These are phyloP conservation scores for Phrynocephalus guinanensis DNA, from an alignment of 2,797 vertebrate species.

Conservation along the genomic window DNA sequence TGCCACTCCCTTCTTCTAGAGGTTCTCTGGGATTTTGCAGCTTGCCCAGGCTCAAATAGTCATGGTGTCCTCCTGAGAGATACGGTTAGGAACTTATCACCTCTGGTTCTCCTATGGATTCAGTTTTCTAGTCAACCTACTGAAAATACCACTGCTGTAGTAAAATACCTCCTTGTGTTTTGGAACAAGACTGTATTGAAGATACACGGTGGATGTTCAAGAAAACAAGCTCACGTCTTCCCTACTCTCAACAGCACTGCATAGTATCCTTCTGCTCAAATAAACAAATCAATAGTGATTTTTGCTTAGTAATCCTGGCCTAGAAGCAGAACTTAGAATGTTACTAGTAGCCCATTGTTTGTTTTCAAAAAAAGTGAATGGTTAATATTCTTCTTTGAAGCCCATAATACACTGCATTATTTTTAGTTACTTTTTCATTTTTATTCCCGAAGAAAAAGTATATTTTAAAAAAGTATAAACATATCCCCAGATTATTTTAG, in stretches of 20 bases:
- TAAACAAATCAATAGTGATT: neutral
- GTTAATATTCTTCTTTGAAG: neutral
- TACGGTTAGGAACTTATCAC: too few relatives aligned
- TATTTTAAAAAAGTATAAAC: neutral
- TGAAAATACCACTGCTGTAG: neutral
- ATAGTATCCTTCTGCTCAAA: neutral
- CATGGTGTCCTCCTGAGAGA: too few relatives aligned
- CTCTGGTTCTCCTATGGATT: too few relatives aligned
- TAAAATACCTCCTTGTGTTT: neutral
- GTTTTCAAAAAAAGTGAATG: neutral
- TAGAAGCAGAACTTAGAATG: neutral
- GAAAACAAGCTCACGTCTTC: neutral
- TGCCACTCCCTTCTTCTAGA: too few relatives aligned
- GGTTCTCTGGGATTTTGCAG: too few relatives aligned
- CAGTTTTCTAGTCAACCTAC: too few relatives aligned
- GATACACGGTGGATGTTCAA: neutral
- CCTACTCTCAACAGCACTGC: neutral
- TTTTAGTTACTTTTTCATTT: neutral
- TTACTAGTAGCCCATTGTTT: neutral
- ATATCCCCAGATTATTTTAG: neutral
- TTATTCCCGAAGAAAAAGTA: neutral
- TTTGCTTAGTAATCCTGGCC: neutral
- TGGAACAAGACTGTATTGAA: neutral
- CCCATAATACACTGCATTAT: neutral
- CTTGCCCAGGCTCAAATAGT: too few relatives aligned